Percentiles rank a stretch among this genome's conserved stretches.
Conservation (phyloP, 1,140 invertebrate species). For the Pseudobourletiella spinata region DNA sequence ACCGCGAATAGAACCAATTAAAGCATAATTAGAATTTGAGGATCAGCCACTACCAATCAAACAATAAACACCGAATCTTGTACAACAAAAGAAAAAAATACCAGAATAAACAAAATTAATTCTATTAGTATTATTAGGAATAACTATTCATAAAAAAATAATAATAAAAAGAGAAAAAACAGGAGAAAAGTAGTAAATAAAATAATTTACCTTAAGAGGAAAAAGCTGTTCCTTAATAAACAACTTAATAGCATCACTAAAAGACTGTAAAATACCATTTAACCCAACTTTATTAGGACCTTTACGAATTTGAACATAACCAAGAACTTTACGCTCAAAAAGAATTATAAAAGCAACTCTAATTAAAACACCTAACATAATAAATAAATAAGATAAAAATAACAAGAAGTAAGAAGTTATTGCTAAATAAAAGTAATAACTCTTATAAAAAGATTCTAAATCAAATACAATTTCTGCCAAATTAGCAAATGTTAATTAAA, state of each 20-base stretch:
- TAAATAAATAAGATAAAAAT: background rate
- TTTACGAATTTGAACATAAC: slow-evolving; percentile 59
- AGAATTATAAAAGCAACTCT: slow-evolving; percentile 57
- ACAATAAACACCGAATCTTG: slow-evolving; percentile 50
- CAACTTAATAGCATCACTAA: slow-evolving; percentile 58
- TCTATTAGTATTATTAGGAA: slow-evolving; percentile 44
- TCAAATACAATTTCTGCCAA: slow-evolving; percentile 54
- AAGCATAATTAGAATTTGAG: slow-evolving; percentile 57
- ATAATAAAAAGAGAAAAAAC: slow-evolving; percentile 48
- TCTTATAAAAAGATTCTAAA: slow-evolving; percentile 47
- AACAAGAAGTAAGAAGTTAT: too few relatives aligned
- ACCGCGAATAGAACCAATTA: slow-evolving; percentile 52
- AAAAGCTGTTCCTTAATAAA: slow-evolving; percentile 51
- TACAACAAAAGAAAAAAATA: slow-evolving; percentile 48
- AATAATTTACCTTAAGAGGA: slow-evolving; percentile 45
- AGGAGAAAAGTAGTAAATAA: slow-evolving; percentile 50
- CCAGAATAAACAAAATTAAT: slow-evolving; percentile 44
- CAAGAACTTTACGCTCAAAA: slow-evolving; percentile 57
- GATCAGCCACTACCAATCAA: slow-evolving; percentile 52
- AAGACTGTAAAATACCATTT: slow-evolving; percentile 53
- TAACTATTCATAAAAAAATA: slow-evolving; percentile 47
- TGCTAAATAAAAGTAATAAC: slow-evolving; percentile 6
- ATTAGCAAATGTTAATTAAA: slow-evolving; percentile 45
- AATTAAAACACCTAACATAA: slow-evolving; percentile 49
- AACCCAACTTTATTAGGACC: slow-evolving; percentile 54